A percentile compares a stretch with the other conserved stretches of the same genome.
These are phyloP conservation scores for Plumapathes pennacea DNA, from an alignment of 92 coral and sea anemone genomes.

Conservation along the genomic window DNA sequence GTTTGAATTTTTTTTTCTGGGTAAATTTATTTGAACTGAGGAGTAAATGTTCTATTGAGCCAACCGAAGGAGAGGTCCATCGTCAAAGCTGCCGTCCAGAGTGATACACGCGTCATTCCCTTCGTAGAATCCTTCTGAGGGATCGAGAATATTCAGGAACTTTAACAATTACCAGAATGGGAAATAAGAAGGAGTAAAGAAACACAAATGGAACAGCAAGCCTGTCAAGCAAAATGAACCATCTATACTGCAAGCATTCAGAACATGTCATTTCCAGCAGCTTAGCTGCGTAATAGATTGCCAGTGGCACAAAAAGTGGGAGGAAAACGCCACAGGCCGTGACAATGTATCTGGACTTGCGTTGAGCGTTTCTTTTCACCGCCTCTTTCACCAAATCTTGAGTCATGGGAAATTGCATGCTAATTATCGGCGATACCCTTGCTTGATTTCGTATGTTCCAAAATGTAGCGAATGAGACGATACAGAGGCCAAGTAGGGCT, in stretches of 20 bases:
- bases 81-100: no score
- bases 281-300: slow-evolving; percentile 13
- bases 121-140: slow-evolving; percentile 5
- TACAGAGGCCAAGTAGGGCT: slow-evolving; percentile 8
- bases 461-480: slow-evolving; percentile 9
- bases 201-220: neutral
- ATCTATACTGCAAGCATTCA: neutral
- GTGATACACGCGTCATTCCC: no score
- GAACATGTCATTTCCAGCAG: slow-evolving; percentile 2
- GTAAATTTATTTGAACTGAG: no score
- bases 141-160: slow-evolving; percentile 24
- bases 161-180: neutral
- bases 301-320: slow-evolving; percentile 3
- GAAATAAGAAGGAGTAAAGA: slow-evolving; percentile 1
- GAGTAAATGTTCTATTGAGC: no score
- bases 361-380: slow-evolving; percentile 12
- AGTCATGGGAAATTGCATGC: slow-evolving; percentile 13
- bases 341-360: slow-evolving; percentile 1
- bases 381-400: slow-evolving; percentile 11
- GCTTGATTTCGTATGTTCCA: slow-evolving; percentile 14
- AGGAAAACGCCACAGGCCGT: slow-evolving; percentile 12
- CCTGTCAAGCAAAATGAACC: slow-evolving; percentile 6
- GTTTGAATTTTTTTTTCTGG: no score
- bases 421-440: slow-evolving; percentile 6
- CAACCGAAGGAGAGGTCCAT: no score